Evolutionary conservation across 2,113 vertebrate genomes (phyloP).

Genomic region (Cricetomys ansorgei): DNA sequence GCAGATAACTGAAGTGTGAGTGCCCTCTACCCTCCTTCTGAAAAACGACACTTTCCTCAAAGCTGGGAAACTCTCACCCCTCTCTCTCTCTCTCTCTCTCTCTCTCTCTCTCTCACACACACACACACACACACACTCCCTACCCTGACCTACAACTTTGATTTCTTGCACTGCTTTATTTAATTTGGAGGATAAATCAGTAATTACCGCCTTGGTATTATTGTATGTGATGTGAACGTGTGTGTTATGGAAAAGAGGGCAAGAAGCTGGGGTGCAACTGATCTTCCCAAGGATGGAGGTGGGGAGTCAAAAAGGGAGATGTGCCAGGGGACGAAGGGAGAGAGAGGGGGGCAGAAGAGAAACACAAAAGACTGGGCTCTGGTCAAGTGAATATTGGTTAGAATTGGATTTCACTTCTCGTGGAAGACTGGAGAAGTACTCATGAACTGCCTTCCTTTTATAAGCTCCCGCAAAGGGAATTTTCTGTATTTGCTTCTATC

Average conservation of each 20-base stretch:
- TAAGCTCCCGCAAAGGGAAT: not conserved
- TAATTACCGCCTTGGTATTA: slow-evolving; percentile 34
- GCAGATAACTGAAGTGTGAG: slow-evolving; percentile 79
- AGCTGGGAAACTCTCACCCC: slow-evolving; percentile 20
- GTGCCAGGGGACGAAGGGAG: rapidly evolving
- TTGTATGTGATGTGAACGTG: not conserved
- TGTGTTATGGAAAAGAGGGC: not conserved
- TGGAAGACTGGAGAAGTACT: not conserved
- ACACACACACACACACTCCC: not conserved
- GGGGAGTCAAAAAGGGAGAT: not conserved
- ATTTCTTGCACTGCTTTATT: slow-evolving; percentile 52
- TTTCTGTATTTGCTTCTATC: not conserved
- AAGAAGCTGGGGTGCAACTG: not conserved
- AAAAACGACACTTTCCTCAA: slow-evolving; percentile 77
- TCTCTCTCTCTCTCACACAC: not conserved
- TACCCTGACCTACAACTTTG: not conserved
- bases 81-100: too few species aligned
- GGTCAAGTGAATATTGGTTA: not conserved
- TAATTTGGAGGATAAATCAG: slow-evolving; percentile 57
- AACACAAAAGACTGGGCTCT: not conserved
- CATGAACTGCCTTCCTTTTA: not conserved
- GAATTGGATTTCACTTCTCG: slow-evolving; percentile 31
- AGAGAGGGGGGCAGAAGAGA: not conserved
- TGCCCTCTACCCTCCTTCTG: slow-evolving; percentile 81
- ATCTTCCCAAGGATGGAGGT: not conserved